Base-by-base conservation (phyloP, 2,113 vertebrate species). In the Rafetus swinhoei region DNA sequence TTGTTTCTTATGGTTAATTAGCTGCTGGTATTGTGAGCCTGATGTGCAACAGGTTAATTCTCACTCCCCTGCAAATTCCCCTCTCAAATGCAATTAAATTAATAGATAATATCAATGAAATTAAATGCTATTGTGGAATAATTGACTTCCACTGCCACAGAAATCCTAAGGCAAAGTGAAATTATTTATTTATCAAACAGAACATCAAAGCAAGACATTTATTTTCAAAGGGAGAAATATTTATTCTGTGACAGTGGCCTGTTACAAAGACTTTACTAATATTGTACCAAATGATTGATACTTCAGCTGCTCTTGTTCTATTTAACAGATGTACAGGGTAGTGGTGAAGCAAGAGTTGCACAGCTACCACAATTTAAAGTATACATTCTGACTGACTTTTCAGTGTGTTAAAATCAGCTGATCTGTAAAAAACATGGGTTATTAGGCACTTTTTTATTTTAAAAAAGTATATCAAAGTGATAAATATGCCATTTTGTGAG, bases 361-460 rank as follows among this genome's bases (percentile, higher is more conserved):
- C 7, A 50, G n/a, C 0, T 60, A 54, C 52, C 81, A 25, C 18
- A 1, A 77, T 83, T 86, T 22, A 39, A 80, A 65, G 18, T 16
- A 21, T 3, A 1, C 85, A 88, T 85, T 57, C 18, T 95, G 25
- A 79, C 12, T 32, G 52, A 25, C 21, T 55, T 81, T 55, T 18
- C 27, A 45, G 39, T 77, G 83, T 84, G 72, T 87, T 87, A 77
- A 69, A 93, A 92, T 91, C 81, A 94, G 56, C 84, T 79, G 24
- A 72, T 27, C 27, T 18, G 9, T 76, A 57, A 62, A 45, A 87
- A 92, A 79, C 16, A 50, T 45, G 39, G 12, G 22, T 27, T 50
- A 27, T 77, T 8, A 45, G 22, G 5, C 2, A 25, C 45, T 77
- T 72, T 35, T 87, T 53, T 52, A 85, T 93, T 93, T 9, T 59